Percentiles rank a stretch among this genome's conserved stretches.
Conservation (phyloP, 2,113 vertebrate species). For the Oostethus manadensis region DNA sequence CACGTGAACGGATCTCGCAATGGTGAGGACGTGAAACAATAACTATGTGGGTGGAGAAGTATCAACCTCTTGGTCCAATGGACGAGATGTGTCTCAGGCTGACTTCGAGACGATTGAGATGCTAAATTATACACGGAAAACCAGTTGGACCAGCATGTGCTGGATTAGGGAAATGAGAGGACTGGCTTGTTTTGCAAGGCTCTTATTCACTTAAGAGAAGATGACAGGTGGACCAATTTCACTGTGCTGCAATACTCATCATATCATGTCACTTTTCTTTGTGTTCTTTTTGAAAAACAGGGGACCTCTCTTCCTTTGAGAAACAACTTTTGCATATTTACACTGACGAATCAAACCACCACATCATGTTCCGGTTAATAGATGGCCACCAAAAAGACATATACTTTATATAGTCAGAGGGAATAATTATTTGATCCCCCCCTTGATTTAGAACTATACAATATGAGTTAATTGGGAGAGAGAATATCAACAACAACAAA, state of each 20-base stretch:
- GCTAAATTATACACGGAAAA: conserved; percentile 15
- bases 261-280: neutral
- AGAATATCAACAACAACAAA: no score
- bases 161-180: conserved; percentile 23
- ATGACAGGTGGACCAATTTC: neutral
- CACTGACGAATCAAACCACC: neutral
- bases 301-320: neutral
- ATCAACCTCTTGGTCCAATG: no score
- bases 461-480: no score
- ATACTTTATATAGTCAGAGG: no score
- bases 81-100: no score
- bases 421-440: no score
- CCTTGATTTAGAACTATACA: no score
- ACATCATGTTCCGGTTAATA: no score
- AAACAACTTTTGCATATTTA: neutral
- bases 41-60: neutral
- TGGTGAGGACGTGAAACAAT: neutral
- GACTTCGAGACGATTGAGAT: no score
- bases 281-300: neutral
- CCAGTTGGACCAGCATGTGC: conserved; percentile 51
- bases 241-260: no score
- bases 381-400: no score
- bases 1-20: neutral
- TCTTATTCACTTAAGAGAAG: conserved; percentile 1
- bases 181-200: conserved; percentile 6